Conservation (phyloP, 2,113 vertebrate species). For the Stegostoma tigrinum region DNA sequence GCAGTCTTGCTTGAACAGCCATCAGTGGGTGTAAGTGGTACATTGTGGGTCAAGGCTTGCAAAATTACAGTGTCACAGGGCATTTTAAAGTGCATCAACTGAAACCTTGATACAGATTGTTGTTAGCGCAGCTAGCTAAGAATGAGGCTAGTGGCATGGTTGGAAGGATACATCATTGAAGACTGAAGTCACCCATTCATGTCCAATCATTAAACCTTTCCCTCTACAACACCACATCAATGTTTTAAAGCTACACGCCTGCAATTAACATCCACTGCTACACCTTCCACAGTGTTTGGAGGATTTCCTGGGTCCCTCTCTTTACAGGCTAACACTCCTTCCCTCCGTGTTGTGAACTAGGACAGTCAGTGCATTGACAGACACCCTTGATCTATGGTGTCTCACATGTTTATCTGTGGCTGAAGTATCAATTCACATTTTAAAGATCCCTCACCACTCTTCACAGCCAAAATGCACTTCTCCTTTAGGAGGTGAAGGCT, state of each 20-base stretch:
- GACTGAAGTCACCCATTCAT: background rate
- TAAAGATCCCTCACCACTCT: background rate
- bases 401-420: background rate
- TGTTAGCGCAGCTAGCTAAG: background rate
- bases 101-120: background rate
- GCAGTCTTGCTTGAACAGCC: background rate
- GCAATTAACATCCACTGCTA: background rate
- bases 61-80: background rate
- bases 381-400: background rate
- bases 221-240: background rate
- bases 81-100: background rate
- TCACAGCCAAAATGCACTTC: background rate
- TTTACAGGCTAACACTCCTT: background rate
- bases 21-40: background rate
- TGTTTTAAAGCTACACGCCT: background rate
- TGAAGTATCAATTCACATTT: background rate
- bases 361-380: background rate
- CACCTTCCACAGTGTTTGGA: background rate
- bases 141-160: background rate
- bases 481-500: background rate
- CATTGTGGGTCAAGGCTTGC: background rate
- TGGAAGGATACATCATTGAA: background rate
- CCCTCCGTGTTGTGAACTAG: background rate
- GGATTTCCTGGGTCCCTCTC: background rate
- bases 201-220: background rate